These are phyloP conservation scores for Dryomyza anilis DNA, from an alignment of 2,888 invertebrate species.

Conservation along the genomic window DNA sequence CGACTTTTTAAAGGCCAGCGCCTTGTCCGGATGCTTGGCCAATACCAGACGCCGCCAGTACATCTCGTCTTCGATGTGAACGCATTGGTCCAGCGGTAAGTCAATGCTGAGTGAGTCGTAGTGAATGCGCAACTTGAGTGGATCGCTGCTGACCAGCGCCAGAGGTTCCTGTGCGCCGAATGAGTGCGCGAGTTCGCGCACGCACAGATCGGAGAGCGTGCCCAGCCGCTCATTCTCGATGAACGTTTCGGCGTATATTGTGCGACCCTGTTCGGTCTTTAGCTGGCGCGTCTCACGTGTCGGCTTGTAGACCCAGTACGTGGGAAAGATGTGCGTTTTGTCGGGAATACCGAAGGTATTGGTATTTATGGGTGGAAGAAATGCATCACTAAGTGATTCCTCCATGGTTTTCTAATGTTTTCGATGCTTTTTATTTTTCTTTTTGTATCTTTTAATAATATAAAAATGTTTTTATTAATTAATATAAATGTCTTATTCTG, in stretches of 20 bases:
- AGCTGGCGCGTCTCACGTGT: slow-evolving; percentile 35
- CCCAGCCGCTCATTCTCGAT: slow-evolving; percentile 41
- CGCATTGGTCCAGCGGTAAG: slow-evolving; percentile 47
- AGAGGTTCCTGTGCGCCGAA: slow-evolving; percentile 36
- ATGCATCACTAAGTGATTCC: no score
- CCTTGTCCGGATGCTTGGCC: slow-evolving; percentile 41
- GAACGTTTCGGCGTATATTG: slow-evolving; percentile 45
- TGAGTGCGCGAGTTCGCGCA: slow-evolving; percentile 41
- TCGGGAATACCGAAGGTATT: slow-evolving; percentile 45
- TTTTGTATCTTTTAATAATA: background rate
- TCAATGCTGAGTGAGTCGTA: slow-evolving; percentile 47
- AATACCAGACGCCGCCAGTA: slow-evolving; percentile 53
- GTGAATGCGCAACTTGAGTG: slow-evolving; percentile 42
- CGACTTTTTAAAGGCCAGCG: slow-evolving; percentile 38
- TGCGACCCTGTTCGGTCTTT: slow-evolving; percentile 44
- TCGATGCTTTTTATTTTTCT: background rate
- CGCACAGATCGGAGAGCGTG: slow-evolving; percentile 45
- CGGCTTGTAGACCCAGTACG: slow-evolving; percentile 44
- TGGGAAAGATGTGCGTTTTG: slow-evolving; percentile 37
- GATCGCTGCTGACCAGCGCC: slow-evolving; percentile 31
- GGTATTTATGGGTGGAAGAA: slow-evolving; percentile 35
- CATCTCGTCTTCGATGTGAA: slow-evolving; percentile 41
- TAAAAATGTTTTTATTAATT: no score
- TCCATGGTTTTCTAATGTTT: slow-evolving; percentile 32
- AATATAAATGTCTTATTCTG: no score